Conservation (phyloP, 1,140 invertebrate species). For the Steinernema khuongi region DNA sequence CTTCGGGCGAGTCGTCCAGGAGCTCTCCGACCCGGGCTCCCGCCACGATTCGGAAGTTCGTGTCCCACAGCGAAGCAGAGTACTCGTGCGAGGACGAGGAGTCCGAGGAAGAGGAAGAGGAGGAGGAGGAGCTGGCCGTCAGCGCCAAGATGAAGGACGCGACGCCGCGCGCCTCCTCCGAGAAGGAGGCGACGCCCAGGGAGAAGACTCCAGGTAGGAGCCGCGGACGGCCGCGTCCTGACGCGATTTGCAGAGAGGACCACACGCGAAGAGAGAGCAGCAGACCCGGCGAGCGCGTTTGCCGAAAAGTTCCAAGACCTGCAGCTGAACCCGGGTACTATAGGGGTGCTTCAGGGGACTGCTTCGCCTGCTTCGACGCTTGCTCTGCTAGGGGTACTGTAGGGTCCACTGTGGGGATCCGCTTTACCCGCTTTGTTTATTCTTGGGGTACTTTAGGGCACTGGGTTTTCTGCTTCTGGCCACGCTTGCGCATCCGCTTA, state of each 20-base stretch:
- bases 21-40: neutral
- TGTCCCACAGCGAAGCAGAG: constrained; percentile 30
- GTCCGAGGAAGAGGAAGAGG: constrained; percentile 17
- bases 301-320: constrained; percentile 7
- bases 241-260: neutral
- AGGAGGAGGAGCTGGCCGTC: neutral
- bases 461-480: neutral
- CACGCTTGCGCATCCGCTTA: neutral
- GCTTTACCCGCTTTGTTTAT: too few relatives aligned
- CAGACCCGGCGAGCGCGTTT: neutral
- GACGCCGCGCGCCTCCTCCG: neutral
- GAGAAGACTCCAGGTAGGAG: neutral
- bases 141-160: neutral
- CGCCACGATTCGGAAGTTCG: constrained; percentile 19
- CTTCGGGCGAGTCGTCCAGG: neutral
- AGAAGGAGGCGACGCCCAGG: constrained; percentile 20
- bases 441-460: too few relatives aligned
- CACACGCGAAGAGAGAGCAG: neutral
- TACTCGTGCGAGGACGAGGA: constrained; percentile 15
- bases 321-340: neutral
- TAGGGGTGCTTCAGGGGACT: neutral
- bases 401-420: neutral
- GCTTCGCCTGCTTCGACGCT: neutral
- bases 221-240: neutral
- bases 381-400: neutral